A percentile compares a stretch with the other conserved stretches of the same genome.
phyloP scores from a whole-genome alignment of 2,113 vertebrate species.

The Tragelaphus buxtoni region DNA sequence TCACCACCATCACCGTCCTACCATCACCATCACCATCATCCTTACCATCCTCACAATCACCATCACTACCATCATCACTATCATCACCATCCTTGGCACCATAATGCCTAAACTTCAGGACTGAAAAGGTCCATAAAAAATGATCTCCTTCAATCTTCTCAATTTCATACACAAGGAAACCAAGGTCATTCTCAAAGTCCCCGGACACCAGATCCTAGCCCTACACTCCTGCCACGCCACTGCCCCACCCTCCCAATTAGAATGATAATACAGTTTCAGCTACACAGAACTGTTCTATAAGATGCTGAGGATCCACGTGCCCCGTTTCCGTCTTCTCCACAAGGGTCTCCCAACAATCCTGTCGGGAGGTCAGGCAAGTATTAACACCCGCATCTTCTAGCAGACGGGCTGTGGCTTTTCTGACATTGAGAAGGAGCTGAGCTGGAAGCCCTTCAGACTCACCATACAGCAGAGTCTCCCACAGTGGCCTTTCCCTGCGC shows the following conservation, averaged over 20 bases:
- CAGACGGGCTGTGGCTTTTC: neutral
- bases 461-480: neutral
- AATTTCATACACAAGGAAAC: neutral
- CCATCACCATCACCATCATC: rapidly evolving
- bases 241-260: neutral
- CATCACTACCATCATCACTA: neutral
- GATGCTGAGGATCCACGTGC: neutral
- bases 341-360: neutral
- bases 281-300: neutral
- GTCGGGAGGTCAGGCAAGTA: neutral
- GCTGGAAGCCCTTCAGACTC: no score
- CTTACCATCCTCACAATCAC: rapidly evolving
- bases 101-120: neutral
- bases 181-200: neutral
- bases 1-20: neutral
- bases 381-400: neutral
- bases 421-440: neutral
- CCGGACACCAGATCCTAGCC: neutral
- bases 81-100: neutral
- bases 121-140: neutral
- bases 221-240: no score
- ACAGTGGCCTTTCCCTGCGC: rapidly evolving
- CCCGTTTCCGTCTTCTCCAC: neutral
- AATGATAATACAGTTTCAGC: neutral
- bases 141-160: neutral